Percentiles rank a stretch among this genome's conserved stretches.
Evolutionary conservation across 1,140 invertebrate genomes (phyloP).

Genomic region (Orius laevigatus): DNA sequence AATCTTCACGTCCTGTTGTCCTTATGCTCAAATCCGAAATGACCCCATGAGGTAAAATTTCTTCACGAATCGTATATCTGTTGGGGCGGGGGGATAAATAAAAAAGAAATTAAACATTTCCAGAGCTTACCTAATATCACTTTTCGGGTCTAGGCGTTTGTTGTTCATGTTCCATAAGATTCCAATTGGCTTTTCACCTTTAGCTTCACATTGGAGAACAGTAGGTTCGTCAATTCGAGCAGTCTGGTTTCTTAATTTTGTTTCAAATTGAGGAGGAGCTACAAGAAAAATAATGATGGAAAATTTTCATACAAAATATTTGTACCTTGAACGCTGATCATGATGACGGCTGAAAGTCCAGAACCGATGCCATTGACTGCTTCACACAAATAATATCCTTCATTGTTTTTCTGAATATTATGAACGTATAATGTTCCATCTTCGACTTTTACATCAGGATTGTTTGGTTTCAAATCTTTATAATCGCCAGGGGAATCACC

Average conservation of each 20-base stretch:
- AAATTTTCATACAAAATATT: slow-evolving; percentile 19
- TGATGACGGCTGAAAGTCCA: slow-evolving; percentile 79
- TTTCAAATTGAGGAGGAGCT: slow-evolving; percentile 88
- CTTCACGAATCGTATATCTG: slow-evolving; percentile 81
- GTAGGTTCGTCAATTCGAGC: slow-evolving; percentile 77
- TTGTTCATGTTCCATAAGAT: slow-evolving; percentile 94
- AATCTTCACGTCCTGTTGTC: slow-evolving; percentile 74
- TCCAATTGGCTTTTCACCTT: slow-evolving; percentile 89
- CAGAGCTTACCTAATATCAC: slow-evolving; percentile 37
- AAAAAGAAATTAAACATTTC: neutral
- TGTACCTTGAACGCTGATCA: slow-evolving; percentile 85
- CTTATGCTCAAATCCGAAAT: slow-evolving; percentile 79
- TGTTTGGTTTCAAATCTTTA: slow-evolving; percentile 75
- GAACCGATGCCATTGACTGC: slow-evolving; percentile 90
- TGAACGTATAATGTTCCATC: slow-evolving; percentile 77
- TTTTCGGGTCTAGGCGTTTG: slow-evolving; percentile 74
- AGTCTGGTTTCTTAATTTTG: slow-evolving; percentile 78
- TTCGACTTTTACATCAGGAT: slow-evolving; percentile 74
- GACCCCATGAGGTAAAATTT: slow-evolving; percentile 70
- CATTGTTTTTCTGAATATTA: slow-evolving; percentile 80
- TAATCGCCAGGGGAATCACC: slow-evolving; percentile 81
- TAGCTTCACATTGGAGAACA: slow-evolving; percentile 86
- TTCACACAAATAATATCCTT: slow-evolving; percentile 90
- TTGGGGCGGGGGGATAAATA: slow-evolving; percentile 21
- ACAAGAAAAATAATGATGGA: slow-evolving; percentile 22